Evolutionary conservation across 2,113 vertebrate species (phyloP), one percentile per base, ranked within the genome.

Genomic region (Neolamprologus sp.): DNA sequence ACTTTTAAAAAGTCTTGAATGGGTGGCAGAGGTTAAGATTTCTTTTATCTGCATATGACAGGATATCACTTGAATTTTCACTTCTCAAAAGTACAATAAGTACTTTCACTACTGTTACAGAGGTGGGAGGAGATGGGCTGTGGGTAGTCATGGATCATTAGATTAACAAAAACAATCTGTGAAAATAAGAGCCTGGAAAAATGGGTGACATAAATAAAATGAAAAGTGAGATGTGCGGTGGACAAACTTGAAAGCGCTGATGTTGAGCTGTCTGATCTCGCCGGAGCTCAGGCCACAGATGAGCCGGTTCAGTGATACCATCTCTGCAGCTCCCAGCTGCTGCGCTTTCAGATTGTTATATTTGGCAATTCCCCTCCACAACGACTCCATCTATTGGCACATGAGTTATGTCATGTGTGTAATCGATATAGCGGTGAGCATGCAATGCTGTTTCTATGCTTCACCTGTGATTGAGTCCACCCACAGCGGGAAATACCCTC

Each of bases 391-490:
- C 96, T 97, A 88, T 47, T 55, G 55, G 86, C 84, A 89, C 14
- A 31, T 2, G 12, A 54, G 40, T 23, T 9, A 45, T 35, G 40
- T 45, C 23, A 23, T 16, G 7, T 45, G 35, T 7, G 4, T 57
- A 9, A 23, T 31, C 2, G 4, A 40, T 12, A 4, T 68, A 10
- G 28, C 2, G 7, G 63, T 79, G 35, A 71, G 21, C 3, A 21
- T 7, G 10, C 35, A 3, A 19, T 7, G 37, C 26, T 79, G 28
- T 51, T 19, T 84, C 55, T 58, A 1, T 53, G 12, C 51, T 49
- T 86, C 57, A 97, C 96, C 95, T 96, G 95, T 33, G 90, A 80
- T 6, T 93, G 73, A 2, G 31, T 92, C 94, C 96, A 97, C 58
- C 63, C 81, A 87, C 96, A 97, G n/a, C n/a, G 9, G 3, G 84